phyloP scores from a whole-genome alignment of 2,888 invertebrate genomes.

The Apomyelois bistriatella region DNA sequence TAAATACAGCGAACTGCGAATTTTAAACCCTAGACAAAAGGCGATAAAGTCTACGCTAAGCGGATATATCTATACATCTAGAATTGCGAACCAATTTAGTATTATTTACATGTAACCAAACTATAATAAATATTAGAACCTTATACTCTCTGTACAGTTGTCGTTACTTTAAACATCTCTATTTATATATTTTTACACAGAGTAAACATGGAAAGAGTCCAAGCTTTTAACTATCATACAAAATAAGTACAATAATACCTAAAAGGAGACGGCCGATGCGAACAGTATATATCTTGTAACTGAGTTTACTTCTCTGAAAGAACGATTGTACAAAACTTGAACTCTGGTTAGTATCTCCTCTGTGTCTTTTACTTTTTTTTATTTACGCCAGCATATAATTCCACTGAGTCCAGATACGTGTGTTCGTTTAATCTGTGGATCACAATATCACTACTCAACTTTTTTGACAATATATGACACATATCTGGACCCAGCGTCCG shows the following conservation, averaged over 20 bases:
- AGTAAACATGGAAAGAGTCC: neutral
- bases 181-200: constrained; percentile 10
- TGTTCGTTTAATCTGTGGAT: neutral
- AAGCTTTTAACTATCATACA: neutral
- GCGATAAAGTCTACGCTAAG: constrained; percentile 29
- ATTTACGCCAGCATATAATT: no score
- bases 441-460: neutral
- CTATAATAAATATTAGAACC: constrained; percentile 65
- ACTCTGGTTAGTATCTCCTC: neutral
- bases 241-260: neutral
- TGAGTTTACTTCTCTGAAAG: neutral
- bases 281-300: no score
- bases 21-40: constrained; percentile 26
- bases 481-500: no score
- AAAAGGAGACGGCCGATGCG: no score
- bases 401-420: neutral
- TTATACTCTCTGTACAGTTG: constrained; percentile 69
- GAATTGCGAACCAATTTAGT: constrained; percentile 45
- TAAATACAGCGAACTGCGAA: constrained; percentile 15
- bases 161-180: constrained; percentile 40
- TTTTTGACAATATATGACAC: no score
- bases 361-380: neutral
- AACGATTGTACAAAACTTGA: neutral
- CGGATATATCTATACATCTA: constrained; percentile 37
- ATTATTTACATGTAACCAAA: constrained; percentile 55